Evolutionary conservation across 2,888 invertebrate species (phyloP).

Genomic region (Fragum sueziense): DNA sequence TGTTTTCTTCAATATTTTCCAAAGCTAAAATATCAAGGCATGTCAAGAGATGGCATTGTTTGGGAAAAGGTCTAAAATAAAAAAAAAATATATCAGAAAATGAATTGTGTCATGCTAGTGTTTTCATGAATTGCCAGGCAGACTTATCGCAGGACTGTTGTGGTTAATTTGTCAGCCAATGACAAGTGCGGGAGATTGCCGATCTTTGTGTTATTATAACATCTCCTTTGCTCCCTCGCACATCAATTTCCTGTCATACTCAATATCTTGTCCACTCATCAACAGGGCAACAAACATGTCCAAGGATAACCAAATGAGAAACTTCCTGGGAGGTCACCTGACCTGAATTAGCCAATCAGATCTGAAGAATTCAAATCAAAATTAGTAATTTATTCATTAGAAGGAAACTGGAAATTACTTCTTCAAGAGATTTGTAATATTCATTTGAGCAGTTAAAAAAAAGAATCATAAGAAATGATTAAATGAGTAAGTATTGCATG

Average conservation of each 20-base stretch:
- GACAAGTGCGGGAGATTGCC: conserved; percentile 54
- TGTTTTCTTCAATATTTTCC: too few relatives aligned
- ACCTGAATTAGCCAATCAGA: not conserved
- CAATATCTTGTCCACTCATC: conserved; percentile 34
- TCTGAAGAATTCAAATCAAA: too few relatives aligned
- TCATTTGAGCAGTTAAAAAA: too few relatives aligned
- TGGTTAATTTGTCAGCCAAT: conserved; percentile 59
- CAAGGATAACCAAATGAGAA: conserved; percentile 10
- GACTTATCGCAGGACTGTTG: conserved; percentile 18
- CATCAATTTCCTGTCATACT: conserved; percentile 56
- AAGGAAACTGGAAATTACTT: too few relatives aligned
- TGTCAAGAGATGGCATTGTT: too few relatives aligned
- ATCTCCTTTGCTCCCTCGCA: conserved; percentile 51
- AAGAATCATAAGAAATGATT: too few relatives aligned
- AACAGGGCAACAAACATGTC: not conserved
- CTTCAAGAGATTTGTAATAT: too few relatives aligned
- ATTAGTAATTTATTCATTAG: too few relatives aligned
- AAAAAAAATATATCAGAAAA: too few relatives aligned
- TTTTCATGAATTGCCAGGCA: not conserved
- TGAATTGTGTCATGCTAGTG: not conserved
- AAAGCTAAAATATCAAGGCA: too few relatives aligned
- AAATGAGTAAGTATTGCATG: too few relatives aligned
- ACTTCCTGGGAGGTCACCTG: conserved; percentile 4
- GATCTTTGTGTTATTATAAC: conserved; percentile 44
- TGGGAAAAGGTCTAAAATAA: too few relatives aligned